Base-by-base conservation (phyloP, 2,888 invertebrate genomes). In the Zaprionus lineosus region DNA sequence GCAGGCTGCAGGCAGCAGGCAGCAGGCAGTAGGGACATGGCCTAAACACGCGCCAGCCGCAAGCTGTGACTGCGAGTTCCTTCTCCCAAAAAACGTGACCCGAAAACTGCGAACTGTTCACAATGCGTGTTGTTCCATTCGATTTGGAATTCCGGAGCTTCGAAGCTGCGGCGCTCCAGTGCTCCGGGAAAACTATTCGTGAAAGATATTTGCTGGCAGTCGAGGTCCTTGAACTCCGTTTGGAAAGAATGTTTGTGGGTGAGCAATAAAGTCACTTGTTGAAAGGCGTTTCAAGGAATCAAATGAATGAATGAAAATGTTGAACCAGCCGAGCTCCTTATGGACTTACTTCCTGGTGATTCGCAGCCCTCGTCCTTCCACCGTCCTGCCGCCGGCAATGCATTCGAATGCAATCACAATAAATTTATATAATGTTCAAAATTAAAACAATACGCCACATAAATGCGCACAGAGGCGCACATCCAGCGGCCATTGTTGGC, bases 401-500 rank as follows among this genome's bases (percentile, higher is more conserved):
- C 43, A 67, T 46, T 51, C 34, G 44, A 59, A 53, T 53, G 64
- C 39, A 59, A 29, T 51, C 36, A 15, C 29, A 19, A 43, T 46
- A 46, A 21, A 18, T 40, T 48, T 28, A 39, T 28, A 31, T 29
- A 14, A 79, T 77, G 65, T 44, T 48, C 57, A 59, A 70, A 86
- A 77, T 81, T 82, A 84, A 86, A 86, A 81, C 81, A 81, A 81
- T 81, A 86, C 86, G 84, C 77, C 78, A 58, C 61, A 65, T 82
- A 78, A 86, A 84, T 84, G 85, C 66, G 61, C 76, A 84, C 56
- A 55, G 78, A 76, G 70, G 71, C 79, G 72, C 67, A 87, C 84
- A 69, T 85, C 87, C 84, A 64, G 65, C 29, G 29, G 46, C 62
- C 77, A 74, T 83, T 82, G 77, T 74, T 82, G 83, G 60, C 74